Conservation (phyloP, 2,797 vertebrate species). For the Poecile montanus region DNA sequence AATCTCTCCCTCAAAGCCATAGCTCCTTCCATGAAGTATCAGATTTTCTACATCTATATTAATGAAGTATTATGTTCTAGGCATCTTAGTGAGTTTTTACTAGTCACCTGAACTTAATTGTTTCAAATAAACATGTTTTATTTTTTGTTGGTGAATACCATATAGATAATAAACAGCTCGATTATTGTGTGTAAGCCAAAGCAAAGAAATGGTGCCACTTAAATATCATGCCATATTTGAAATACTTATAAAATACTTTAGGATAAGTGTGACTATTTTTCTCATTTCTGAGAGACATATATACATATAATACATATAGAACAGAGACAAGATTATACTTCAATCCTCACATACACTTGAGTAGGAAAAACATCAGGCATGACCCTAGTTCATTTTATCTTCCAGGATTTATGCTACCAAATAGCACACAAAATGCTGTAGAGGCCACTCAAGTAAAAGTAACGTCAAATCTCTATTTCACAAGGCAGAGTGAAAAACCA, state of each 20-base stretch:
- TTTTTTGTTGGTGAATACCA: neutral
- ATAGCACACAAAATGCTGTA: neutral
- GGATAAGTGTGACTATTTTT: neutral
- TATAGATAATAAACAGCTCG: neutral
- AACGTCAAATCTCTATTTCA: neutral
- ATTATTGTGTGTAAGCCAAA: neutral
- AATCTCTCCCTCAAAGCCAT: too few relatives aligned
- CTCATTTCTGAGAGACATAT: neutral
- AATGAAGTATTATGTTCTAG: neutral
- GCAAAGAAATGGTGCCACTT: neutral
- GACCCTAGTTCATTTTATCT: neutral
- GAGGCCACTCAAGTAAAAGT: neutral
- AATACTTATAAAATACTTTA: neutral
- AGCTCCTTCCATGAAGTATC: neutral
- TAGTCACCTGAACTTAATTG: neutral
- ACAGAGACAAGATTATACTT: neutral
- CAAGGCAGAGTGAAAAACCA: rapidly evolving
- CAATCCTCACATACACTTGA: neutral
- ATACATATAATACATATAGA: neutral
- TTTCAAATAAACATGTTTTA: neutral
- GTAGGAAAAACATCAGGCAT: neutral
- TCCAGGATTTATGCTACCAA: neutral
- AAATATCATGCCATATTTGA: neutral
- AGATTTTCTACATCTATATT: neutral
- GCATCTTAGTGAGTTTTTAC: neutral